A percentile compares a stretch with the other conserved stretches of the same genome.
These are phyloP conservation scores for Triplophysa siluroides DNA, from an alignment of 2,113 vertebrate genomes.

Conservation along the genomic window DNA sequence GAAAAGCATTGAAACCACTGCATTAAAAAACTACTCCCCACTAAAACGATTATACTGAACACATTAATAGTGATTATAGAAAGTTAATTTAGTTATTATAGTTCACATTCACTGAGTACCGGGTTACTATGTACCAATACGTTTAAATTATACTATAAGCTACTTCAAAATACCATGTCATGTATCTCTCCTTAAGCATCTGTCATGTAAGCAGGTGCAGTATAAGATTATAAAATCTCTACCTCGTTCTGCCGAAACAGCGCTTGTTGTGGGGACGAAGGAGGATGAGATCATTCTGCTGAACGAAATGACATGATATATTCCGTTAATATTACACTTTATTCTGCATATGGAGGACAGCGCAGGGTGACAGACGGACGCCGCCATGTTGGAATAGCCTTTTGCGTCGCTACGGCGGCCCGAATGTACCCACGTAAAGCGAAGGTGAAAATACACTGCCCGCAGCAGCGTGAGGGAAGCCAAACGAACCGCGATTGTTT, in stretches of 20 bases:
- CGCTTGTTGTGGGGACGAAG: conserved; percentile 26
- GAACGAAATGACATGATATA: conserved; percentile 1
- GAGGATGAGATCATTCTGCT: conserved; percentile 54
- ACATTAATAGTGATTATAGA: not conserved
- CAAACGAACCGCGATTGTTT: no score
- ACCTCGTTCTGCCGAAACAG: conserved; percentile 49
- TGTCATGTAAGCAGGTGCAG: not conserved
- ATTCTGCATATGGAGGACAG: conserved; percentile 62
- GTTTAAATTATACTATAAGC: no score
- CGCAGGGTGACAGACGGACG: conserved; percentile 39
- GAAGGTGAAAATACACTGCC: not conserved
- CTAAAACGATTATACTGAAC: not conserved
- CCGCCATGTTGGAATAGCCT: conserved; percentile 66
- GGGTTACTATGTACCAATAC: no score
- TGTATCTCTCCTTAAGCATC: no score
- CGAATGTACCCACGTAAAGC: not conserved
- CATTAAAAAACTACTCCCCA: no score
- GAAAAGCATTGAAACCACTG: not conserved
- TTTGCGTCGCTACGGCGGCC: not conserved
- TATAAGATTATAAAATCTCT: conserved; percentile 39
- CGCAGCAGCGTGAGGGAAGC: not conserved
- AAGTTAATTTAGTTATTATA: no score
- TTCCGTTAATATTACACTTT: conserved; percentile 44
- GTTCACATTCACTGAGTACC: no score
- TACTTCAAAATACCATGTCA: no score